These are phyloP conservation scores for Oreochromis mossambicus DNA, from an alignment of 2,797 vertebrate genomes.

Conservation along the genomic window DNA sequence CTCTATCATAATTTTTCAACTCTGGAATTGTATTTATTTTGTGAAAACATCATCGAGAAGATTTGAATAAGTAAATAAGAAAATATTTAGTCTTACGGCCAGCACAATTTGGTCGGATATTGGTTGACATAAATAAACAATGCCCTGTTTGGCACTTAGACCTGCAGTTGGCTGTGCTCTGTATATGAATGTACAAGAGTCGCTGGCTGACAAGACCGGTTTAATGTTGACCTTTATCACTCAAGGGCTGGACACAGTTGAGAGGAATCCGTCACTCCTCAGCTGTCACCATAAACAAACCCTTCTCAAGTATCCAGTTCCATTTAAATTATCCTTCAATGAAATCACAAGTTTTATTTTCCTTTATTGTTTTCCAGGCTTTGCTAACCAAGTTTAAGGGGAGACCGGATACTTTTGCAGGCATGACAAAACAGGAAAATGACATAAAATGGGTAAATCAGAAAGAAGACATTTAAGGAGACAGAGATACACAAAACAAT, in stretches of 20 bases:
- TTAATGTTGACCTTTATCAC: constrained; percentile 51
- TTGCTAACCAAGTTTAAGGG: background rate
- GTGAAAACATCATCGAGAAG: background rate
- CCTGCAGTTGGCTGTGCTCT: background rate
- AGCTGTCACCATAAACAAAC: constrained; percentile 47
- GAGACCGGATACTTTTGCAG: background rate
- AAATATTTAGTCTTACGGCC: background rate
- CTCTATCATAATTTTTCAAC: background rate
- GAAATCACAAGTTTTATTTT: background rate
- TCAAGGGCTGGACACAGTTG: constrained; percentile 49
- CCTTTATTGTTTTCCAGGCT: background rate
- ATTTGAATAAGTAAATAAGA: background rate
- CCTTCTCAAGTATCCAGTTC: constrained; percentile 29
- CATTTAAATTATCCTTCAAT: constrained; percentile 20
- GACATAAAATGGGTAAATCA: background rate
- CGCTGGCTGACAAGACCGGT: constrained; percentile 9
- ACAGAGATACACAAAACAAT: background rate
- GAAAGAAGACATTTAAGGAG: background rate
- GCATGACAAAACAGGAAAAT: background rate
- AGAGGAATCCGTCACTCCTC: constrained; percentile 41
- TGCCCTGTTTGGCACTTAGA: background rate
- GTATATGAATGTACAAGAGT: constrained; percentile 7
- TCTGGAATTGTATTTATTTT: background rate
- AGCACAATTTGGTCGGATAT: background rate
- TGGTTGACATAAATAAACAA: constrained; percentile 1